Evolutionary conservation across 2,888 invertebrate genomes (phyloP), one percentile per base, ranked within the genome.

Genomic region (Pristionchus fissidentatus): DNA sequence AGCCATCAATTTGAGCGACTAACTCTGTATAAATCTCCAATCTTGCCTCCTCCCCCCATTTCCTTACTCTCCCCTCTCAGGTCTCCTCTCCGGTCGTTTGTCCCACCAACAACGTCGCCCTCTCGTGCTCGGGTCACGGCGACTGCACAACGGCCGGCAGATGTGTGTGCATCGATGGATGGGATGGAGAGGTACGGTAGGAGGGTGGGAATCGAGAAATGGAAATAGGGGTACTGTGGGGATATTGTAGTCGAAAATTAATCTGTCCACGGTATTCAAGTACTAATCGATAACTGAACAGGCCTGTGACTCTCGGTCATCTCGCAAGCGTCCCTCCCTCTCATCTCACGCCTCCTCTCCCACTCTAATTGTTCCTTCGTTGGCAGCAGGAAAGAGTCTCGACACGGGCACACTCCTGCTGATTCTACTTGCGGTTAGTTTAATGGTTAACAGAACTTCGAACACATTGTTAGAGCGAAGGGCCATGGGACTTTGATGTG

Each of bases 121-220:
- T 95, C 90, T 96, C 97, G 93, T 99, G 98, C 94, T 97, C 97
- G 84, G 96, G 96, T 86, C 95, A 96, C 94, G 98, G 98, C 94
- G 98, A 89, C 80, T 89, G 89, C 62, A 89, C 89, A 15, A 89
- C 89, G 4, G 87, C 88, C 0, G 79, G 85, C 41, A 81, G 62
- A 46, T 81, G 80, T 62, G 96, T 95, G 92, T 98, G 98, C 94
- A 94, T 95, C 92, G 94, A 94, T 87, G 97, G 97, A 29, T 93
- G 93, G 93, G 87, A 87, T 4, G 93, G 93, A 15, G 79, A 81
- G 5, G 92, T 81, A 32, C 15, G 79, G 66, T 15, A n/a, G 66
- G 13, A 19, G 49, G 49, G 49, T 19, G 13, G 10, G 10, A 19
- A 49, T 15, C 19, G 10, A 49, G 10, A 10, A 49, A 10, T 49